Percentiles rank a stretch among this genome's conserved stretches.
phyloP scores from a whole-genome alignment of 2,113 vertebrate species.

The Chloroceryle aenea region DNA sequence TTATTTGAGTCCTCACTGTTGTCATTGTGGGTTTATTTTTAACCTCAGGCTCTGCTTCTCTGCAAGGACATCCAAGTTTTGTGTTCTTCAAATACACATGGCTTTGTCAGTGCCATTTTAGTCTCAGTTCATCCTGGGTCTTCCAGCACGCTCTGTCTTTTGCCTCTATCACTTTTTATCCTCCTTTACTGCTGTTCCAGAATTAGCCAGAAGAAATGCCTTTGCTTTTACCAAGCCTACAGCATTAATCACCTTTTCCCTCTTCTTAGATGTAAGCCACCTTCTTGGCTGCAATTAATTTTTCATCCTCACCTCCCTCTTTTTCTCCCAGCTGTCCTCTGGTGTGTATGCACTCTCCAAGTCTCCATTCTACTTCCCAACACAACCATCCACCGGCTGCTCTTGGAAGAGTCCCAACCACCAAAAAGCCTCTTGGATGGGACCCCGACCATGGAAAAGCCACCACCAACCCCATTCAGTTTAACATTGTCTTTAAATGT shows the following conservation, averaged over 20 bases:
- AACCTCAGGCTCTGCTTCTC: conserved; percentile 49
- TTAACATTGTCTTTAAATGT: neutral
- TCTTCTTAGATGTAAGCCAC: neutral
- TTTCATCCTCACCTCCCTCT: neutral
- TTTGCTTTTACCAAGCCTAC: neutral
- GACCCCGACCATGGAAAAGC: neutral
- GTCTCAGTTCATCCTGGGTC: neutral
- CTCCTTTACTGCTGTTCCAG: neutral
- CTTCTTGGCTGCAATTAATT: neutral
- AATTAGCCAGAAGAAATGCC: neutral
- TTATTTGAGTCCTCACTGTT: conserved; percentile 64
- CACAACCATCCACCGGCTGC: neutral
- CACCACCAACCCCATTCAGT: neutral
- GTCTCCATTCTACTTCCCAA: neutral
- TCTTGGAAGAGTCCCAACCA: neutral
- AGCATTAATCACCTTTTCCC: neutral
- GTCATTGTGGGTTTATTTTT: conserved; percentile 66
- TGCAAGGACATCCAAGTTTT: conserved; percentile 41
- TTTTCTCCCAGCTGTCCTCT: neutral
- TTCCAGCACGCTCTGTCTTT: neutral
- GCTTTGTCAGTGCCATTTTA: neutral
- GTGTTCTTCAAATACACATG: conserved; percentile 1
- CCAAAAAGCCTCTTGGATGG: neutral
- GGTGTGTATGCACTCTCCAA: accelerated
- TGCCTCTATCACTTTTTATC: neutral